These are phyloP conservation scores for Nymphalis io DNA, from an alignment of 1,140 invertebrate species.

Conservation along the genomic window DNA sequence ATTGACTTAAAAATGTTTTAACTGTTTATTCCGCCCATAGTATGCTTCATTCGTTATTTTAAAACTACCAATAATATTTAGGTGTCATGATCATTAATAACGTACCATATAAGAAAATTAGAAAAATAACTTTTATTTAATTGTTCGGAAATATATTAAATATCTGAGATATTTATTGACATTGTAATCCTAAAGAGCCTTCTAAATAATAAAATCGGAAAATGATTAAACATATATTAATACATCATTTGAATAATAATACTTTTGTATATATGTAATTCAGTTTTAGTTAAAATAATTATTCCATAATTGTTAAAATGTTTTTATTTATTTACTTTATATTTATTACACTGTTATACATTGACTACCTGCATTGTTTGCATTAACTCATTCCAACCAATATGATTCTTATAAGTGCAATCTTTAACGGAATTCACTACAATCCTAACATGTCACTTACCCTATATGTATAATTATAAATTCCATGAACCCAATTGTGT, in stretches of 20 bases:
- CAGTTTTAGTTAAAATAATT: too few relatives aligned
- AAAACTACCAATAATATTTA: too few relatives aligned
- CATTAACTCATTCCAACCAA: not conserved
- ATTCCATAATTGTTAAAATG: too few relatives aligned
- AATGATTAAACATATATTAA: not conserved
- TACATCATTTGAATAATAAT: too few relatives aligned
- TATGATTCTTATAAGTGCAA: not conserved
- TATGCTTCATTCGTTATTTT: too few relatives aligned
- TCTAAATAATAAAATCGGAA: constrained; percentile 6
- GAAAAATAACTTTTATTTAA: not conserved
- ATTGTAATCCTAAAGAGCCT: not conserved
- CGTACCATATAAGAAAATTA: not conserved
- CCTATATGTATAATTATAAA: constrained; percentile 21
- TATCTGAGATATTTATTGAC: too few relatives aligned
- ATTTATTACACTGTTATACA: not conserved
- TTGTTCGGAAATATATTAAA: not conserved
- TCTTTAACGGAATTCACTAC: constrained; percentile 15
- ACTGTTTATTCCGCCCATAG: too few relatives aligned
- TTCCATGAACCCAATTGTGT: constrained; percentile 31
- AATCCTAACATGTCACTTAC: constrained; percentile 20
- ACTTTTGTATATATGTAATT: too few relatives aligned
- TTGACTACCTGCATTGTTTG: constrained; percentile 1
- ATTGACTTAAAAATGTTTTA: too few relatives aligned
- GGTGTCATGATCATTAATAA: too few relatives aligned
- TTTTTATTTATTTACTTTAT: too few relatives aligned